A percentile compares a stretch with the other conserved stretches of the same genome.
These are phyloP conservation scores for Macrophya alboannulata DNA, from an alignment of 2,888 invertebrate genomes.

Conservation along the genomic window DNA sequence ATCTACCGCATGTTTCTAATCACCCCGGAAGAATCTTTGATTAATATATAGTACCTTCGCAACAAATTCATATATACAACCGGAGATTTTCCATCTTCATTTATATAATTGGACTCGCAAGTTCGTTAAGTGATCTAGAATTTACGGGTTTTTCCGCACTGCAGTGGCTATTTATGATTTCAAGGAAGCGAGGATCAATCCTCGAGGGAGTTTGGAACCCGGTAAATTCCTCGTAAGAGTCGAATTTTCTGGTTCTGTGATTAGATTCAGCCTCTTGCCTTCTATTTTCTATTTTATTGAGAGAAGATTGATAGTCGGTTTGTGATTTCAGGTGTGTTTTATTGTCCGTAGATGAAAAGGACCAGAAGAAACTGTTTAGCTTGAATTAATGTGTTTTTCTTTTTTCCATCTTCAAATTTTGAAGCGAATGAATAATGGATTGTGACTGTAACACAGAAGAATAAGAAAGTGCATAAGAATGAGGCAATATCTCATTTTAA, in stretches of 20 bases:
- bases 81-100: neutral
- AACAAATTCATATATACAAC: neutral
- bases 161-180: no score
- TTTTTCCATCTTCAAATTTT: neutral
- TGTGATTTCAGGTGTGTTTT: constrained; percentile 2
- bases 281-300: neutral
- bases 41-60: neutral
- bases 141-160: neutral
- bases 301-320: constrained; percentile 20
- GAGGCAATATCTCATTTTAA: constrained; percentile 28
- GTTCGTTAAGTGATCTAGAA: neutral
- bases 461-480: constrained; percentile 19
- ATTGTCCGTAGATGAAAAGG: constrained; percentile 12
- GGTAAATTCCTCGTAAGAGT: neutral
- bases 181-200: no score
- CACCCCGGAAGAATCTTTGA: constrained; percentile 25
- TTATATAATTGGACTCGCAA: neutral
- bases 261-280: neutral
- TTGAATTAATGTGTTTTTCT: neutral
- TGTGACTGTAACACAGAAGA: neutral
- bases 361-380: neutral
- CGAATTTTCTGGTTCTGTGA: neutral
- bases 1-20: neutral
- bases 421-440: constrained; percentile 43
- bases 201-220: no score